These are phyloP conservation scores for Calcarius lapponicus DNA, from an alignment of 2,797 vertebrate genomes.

Conservation along the genomic window DNA sequence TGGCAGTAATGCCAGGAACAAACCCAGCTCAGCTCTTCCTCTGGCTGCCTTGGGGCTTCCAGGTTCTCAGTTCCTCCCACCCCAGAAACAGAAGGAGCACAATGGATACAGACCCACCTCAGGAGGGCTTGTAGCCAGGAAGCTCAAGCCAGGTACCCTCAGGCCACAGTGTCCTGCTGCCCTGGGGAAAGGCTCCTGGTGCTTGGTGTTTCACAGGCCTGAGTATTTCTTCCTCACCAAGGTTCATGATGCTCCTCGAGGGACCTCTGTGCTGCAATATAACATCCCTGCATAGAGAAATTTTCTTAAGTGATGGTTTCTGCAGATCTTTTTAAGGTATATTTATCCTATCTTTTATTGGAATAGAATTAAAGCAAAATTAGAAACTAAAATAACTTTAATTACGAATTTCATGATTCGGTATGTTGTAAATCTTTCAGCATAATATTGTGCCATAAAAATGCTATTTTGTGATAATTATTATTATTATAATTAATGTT, in stretches of 20 bases:
- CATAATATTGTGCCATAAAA: conserved; percentile 76
- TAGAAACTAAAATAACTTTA: conserved; percentile 75
- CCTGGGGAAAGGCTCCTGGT: neutral
- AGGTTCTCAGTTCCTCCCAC: neutral
- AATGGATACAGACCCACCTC: neutral
- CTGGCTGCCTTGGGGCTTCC: neutral
- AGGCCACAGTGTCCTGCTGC: neutral
- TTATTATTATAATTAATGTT: conserved; percentile 76
- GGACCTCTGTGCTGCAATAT: conserved; percentile 24
- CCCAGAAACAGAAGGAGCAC: neutral
- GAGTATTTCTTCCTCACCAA: neutral
- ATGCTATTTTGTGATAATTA: conserved; percentile 75
- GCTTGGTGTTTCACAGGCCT: neutral
- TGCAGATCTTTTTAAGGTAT: conserved; percentile 34
- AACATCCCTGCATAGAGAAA: conserved; percentile 15
- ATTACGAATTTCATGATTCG: conserved; percentile 67
- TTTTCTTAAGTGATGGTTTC: conserved; percentile 62
- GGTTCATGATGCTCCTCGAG: neutral
- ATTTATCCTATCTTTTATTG: conserved; percentile 71
- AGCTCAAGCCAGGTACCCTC: neutral
- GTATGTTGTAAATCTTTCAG: conserved; percentile 72
- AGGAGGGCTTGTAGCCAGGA: fast-evolving
- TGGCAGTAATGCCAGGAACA: fast-evolving
- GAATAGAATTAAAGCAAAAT: conserved; percentile 68
- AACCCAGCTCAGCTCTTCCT: neutral